Evolutionary conservation across 30 jellyfish, hydroid and myxozoan species (phyloP).

Genomic region (Pelagia noctiluca): DNA sequence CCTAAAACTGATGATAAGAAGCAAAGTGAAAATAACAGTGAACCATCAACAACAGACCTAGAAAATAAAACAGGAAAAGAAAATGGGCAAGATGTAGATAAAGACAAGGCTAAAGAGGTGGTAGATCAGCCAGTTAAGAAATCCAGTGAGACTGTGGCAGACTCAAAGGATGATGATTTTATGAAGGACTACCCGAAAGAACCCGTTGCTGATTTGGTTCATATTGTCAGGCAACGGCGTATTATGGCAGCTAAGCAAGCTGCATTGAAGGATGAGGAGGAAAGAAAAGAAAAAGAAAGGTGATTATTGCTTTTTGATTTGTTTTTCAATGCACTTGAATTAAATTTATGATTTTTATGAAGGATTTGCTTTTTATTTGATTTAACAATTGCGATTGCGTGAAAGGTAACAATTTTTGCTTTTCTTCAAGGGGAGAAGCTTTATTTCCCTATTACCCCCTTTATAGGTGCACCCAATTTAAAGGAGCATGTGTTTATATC

Average conservation of each 20-base stretch:
- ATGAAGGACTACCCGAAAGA: conserved; percentile 70
- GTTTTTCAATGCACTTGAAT: neutral
- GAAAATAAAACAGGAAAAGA: conserved; percentile 15
- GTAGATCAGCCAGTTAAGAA: neutral
- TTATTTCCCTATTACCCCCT: too few species aligned
- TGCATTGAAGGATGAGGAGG: conserved; percentile 71
- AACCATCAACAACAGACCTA: neutral
- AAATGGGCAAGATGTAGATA: conserved; percentile 12
- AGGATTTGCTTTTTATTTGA: too few species aligned
- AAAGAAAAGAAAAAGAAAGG: conserved; percentile 81
- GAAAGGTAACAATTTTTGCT: too few species aligned
- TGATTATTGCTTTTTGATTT: neutral
- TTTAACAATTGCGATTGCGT: too few species aligned
- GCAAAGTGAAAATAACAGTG: neutral
- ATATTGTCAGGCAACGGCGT: conserved; percentile 75
- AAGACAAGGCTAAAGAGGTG: neutral
- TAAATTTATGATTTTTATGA: too few species aligned
- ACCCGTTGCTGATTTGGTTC: conserved; percentile 68
- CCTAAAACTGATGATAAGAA: neutral
- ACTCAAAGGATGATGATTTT: conserved; percentile 28
- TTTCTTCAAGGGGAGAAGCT: too few species aligned
- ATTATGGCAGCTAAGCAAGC: conserved; percentile 75
- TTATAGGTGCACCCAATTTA: too few species aligned
- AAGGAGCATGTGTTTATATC: too few species aligned
- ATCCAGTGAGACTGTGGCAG: neutral